phyloP scores from a whole-genome alignment of 2,888 invertebrate genomes.

The Drosophila emarginata region DNA sequence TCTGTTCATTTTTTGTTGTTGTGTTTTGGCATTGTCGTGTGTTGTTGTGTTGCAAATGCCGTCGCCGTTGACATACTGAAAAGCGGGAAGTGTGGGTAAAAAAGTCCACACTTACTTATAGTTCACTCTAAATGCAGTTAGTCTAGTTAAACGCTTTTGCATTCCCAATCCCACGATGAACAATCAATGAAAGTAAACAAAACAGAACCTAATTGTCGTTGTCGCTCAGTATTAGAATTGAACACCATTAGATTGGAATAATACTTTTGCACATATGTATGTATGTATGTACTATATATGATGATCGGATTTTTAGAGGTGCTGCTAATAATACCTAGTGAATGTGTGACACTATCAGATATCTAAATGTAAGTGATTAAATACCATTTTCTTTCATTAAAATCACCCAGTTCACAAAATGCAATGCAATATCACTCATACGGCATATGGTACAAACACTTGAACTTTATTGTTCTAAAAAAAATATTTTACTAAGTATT shows the following conservation, averaged over 20 bases:
- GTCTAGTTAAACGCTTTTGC: not conserved
- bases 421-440: not conserved
- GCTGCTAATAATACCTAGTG: not conserved
- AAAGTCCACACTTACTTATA: not conserved
- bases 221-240: not conserved
- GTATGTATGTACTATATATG: not conserved
- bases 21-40: conserved; percentile 6
- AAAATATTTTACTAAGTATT: too few relatives aligned
- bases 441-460: not conserved
- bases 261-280: too few relatives aligned
- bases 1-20: conserved; percentile 24
- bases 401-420: too few relatives aligned
- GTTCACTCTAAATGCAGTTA: not conserved
- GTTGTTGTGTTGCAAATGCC: not conserved
- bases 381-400: not conserved
- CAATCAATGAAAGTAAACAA: conserved; percentile 1
- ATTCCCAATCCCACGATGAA: not conserved
- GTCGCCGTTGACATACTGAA: not conserved
- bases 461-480: not conserved
- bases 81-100: not conserved
- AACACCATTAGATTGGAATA: not conserved
- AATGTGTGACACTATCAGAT: not conserved
- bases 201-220: not conserved
- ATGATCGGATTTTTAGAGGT: not conserved
- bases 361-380: not conserved